A percentile compares a stretch with the other conserved stretches of the same genome.
These are phyloP conservation scores for Hormaphis cornu DNA, from an alignment of 1,140 invertebrate genomes.

Conservation along the genomic window DNA sequence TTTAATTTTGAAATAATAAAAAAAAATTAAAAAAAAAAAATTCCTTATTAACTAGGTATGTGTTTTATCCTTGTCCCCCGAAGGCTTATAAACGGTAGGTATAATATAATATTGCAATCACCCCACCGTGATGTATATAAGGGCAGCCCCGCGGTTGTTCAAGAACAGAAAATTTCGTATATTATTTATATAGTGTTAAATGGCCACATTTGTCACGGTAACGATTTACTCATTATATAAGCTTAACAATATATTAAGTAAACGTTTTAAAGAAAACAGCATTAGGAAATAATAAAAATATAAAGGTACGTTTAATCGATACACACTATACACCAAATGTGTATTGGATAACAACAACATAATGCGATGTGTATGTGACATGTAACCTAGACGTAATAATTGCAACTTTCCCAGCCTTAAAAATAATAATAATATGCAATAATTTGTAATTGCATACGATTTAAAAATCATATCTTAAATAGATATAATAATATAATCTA, in stretches of 20 bases:
- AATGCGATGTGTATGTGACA: slow-evolving; percentile 7
- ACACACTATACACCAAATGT: background rate
- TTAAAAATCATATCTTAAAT: background rate
- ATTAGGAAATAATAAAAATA: background rate
- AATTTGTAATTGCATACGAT: background rate
- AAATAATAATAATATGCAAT: slow-evolving; percentile 4
- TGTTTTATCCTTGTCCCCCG: background rate
- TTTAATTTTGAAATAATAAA: background rate
- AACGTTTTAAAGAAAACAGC: background rate
- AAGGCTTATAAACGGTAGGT: background rate
- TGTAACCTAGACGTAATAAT: slow-evolving; percentile 19
- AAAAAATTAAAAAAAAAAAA: background rate
- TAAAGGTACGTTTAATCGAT: no score
- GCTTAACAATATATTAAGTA: no score
- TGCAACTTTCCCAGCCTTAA: slow-evolving; percentile 29
- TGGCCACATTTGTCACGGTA: slow-evolving; percentile 26
- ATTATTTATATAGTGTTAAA: no score
- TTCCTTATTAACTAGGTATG: background rate
- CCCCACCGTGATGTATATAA: background rate
- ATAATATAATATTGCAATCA: background rate
- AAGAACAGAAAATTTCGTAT: background rate
- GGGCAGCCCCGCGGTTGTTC: background rate
- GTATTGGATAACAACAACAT: slow-evolving; percentile 5
- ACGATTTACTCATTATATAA: slow-evolving; percentile 16
- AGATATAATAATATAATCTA: background rate